Conservation (phyloP, 2,113 vertebrate genomes). For the Tapirus terrestris region DNA sequence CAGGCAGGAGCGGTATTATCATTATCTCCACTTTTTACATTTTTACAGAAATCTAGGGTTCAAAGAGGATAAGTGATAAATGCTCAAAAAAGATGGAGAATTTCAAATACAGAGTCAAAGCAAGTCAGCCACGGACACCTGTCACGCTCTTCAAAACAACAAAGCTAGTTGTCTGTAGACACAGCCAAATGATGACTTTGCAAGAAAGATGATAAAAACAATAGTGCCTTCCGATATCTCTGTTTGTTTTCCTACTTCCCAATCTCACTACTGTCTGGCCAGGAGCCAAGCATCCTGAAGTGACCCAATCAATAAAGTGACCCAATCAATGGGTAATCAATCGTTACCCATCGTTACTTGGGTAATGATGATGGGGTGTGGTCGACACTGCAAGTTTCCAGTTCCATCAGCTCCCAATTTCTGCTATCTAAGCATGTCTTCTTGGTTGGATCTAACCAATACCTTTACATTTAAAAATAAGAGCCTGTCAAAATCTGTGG, state of each 20-base stretch:
- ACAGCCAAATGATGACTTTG: not conserved
- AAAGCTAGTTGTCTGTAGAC: conserved; percentile 23
- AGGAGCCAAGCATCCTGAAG: not conserved
- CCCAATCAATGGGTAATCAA: not conserved
- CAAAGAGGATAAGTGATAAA: conserved; percentile 42
- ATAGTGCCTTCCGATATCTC: not conserved
- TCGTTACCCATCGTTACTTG: too few relatives aligned
- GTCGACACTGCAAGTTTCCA: not conserved
- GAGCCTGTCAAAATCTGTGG: not conserved
- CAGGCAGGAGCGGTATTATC: not conserved
- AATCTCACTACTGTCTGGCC: not conserved
- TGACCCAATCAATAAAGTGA: not conserved
- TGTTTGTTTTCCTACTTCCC: not conserved
- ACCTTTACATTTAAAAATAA: not conserved
- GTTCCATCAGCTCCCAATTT: not conserved
- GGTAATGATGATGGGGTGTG: too few relatives aligned
- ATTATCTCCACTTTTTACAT: not conserved
- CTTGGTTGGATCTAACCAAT: not conserved
- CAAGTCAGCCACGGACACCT: not conserved
- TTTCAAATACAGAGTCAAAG: conserved; percentile 47
- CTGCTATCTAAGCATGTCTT: not conserved
- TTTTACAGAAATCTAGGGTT: conserved; percentile 22
- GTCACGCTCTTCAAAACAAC: conserved; percentile 26
- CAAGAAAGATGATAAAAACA: not conserved
- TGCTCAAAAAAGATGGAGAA: conserved; percentile 7